phyloP scores from a whole-genome alignment of 2,797 vertebrate species.

The Melopsittacus undulatus region DNA sequence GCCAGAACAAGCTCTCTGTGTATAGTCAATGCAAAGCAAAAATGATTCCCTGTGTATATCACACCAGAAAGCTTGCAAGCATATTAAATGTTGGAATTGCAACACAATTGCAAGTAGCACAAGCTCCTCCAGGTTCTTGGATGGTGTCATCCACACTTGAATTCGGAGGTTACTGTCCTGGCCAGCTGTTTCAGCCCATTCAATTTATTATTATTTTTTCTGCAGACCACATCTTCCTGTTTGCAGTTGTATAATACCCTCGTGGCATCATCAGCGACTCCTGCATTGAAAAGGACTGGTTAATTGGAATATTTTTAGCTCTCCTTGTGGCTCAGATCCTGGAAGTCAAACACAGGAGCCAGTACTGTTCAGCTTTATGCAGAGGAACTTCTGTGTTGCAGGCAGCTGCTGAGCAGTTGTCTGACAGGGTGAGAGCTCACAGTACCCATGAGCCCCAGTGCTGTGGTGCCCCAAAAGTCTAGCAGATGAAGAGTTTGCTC shows the following conservation, averaged over 20 bases:
- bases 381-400: neutral
- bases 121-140: neutral
- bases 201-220: neutral
- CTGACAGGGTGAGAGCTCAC: neutral
- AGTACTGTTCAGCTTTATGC: neutral
- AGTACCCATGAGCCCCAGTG: rapidly evolving
- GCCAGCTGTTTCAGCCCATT: neutral
- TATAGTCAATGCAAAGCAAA: neutral
- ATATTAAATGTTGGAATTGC: neutral
- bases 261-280: neutral
- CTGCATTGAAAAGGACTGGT: neutral
- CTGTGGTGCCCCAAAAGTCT: neutral
- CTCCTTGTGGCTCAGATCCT: neutral
- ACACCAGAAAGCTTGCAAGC: neutral
- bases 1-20: neutral
- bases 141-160: rapidly evolving
- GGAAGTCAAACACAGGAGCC: neutral
- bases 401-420: neutral
- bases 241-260: neutral
- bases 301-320: constrained; percentile 40
- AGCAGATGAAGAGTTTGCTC: neutral
- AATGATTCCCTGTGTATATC: neutral
- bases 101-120: neutral
- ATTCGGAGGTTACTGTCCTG: neutral
- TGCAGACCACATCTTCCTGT: neutral